Evolutionary conservation across 2,113 vertebrate species (phyloP), one percentile per base, ranked within the genome.

Genomic region (Montifringilla adamsi): DNA sequence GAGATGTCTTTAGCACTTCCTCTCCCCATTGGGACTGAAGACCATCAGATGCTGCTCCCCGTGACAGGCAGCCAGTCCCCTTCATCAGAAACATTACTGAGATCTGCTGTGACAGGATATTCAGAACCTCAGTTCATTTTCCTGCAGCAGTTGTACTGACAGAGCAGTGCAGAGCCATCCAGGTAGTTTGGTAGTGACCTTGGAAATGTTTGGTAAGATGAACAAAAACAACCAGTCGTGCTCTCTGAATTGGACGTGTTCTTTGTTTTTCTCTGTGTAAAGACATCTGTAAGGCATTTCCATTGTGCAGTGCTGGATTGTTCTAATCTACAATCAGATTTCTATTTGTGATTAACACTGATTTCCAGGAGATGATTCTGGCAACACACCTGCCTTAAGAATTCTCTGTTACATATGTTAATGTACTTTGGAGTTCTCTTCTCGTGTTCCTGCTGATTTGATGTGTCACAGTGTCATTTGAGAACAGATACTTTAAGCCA

Each of bases 101-200:
- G 98, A 64, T 97, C 98, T 70, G 78, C 98, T 43, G 97, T 98
- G 91, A 97, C 97, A 55, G 97, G 98, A 33, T 98, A 98, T 66
- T 98, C 98, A 91, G 98, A 98, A 95, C 97, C 98, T 93, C 98
- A 98, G 64, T 97, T 98, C 86, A 98, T 98, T 95, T 98, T 98
- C 96, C 95, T 98, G 96, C 98, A 98, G 75, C 98, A 98, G 16
- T 91, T 98, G 14, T 98, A 98, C 88, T 98, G 97, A 98, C 69
- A 66, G 50, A 62, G 87, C 64, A 70, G 84, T 64, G 41, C 78
- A 83, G 92, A 86, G 91, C 90, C 76, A 50, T 67, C 31, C 49
- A 62, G 94, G 50, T 46, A n/a, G 67, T 46, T 74, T 76, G 72
- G 56, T 64, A 88, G 76, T 35, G 78, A 95, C 58, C 55, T 33